Evolutionary conservation across 2,888 invertebrate species (phyloP), one percentile per base, ranked within the genome.

Genomic region (Eilema depressum): DNA sequence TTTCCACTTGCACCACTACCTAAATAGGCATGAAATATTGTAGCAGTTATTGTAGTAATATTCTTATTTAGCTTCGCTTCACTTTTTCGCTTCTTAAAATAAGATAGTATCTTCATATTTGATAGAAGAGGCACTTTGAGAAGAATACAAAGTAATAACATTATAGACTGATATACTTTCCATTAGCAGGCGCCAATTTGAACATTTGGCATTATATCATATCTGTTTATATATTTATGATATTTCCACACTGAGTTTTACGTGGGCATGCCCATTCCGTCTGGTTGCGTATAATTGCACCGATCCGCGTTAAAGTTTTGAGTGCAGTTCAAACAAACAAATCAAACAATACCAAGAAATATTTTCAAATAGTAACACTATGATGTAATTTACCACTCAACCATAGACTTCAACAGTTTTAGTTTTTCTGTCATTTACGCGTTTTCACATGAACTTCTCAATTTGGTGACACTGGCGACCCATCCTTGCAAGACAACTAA

Each of bases 401-500:
- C 56, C 69, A 66, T 33, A 66, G 47, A 71, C 57, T 61, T 76
- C 69, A 74, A 74, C 76, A 74, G 69, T 73, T 77, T 68, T 64
- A 78, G 77, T 80, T 73, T 74, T 78, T 73, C 71, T 68, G 75
- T 77, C 79, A 77, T n/a, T n/a, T n/a, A n/a, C n/a, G n/a, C n/a
- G n/a, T n/a, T n/a, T n/a, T n/a, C n/a, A n/a, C n/a, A n/a, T n/a
- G n/a, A n/a, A n/a, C n/a, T n/a, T n/a, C n/a, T n/a, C n/a, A n/a
- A n/a, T n/a, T n/a, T n/a, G n/a, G n/a, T n/a, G n/a, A n/a, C n/a
- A n/a, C n/a, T n/a, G n/a, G n/a, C n/a, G n/a, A n/a, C n/a, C n/a
- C n/a, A n/a, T n/a, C n/a, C n/a, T n/a, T n/a, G n/a, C n/a, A n/a
- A n/a, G n/a, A n/a, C n/a, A n/a, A n/a, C n/a, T n/a, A n/a, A n/a